Conservation (phyloP, 2,888 invertebrate species). For the Epsilonema sp. region DNA sequence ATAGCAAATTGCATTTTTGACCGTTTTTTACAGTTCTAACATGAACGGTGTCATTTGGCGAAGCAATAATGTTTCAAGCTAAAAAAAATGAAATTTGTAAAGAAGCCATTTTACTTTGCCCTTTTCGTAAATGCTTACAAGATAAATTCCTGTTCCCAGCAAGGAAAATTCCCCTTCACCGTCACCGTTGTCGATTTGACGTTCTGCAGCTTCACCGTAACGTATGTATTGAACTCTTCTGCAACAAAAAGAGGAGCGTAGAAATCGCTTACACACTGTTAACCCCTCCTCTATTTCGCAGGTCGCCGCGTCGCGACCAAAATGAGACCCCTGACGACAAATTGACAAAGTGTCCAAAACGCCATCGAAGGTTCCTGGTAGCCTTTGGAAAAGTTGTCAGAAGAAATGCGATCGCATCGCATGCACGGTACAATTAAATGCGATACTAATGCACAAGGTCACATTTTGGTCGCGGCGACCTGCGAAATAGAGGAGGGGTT, state of each 20-base stretch:
- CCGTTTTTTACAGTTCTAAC: background rate
- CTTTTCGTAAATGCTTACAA: slow-evolving; percentile 78
- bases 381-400: too few relatives aligned
- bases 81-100: too few relatives aligned
- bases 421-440: background rate
- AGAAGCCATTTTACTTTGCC: too few relatives aligned
- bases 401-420: too few relatives aligned
- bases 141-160: slow-evolving; percentile 96
- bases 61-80: too few relatives aligned
- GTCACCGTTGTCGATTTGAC: slow-evolving; percentile 86
- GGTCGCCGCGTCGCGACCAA: too few relatives aligned
- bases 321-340: background rate
- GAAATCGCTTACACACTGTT: background rate
- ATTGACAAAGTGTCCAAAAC: too few relatives aligned
- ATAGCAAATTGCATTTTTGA: too few relatives aligned
- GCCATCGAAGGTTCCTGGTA: too few relatives aligned
- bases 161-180: slow-evolving; percentile 81
- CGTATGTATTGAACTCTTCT: slow-evolving; percentile 83
- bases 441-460: background rate
- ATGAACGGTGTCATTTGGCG: background rate
- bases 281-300: too few relatives aligned
- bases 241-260: slow-evolving; percentile 33
- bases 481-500: too few relatives aligned
- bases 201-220: too few relatives aligned
- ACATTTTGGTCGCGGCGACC: background rate